Conservation (phyloP, 1,140 invertebrate genomes). For the Geopemphigus sp. region DNA sequence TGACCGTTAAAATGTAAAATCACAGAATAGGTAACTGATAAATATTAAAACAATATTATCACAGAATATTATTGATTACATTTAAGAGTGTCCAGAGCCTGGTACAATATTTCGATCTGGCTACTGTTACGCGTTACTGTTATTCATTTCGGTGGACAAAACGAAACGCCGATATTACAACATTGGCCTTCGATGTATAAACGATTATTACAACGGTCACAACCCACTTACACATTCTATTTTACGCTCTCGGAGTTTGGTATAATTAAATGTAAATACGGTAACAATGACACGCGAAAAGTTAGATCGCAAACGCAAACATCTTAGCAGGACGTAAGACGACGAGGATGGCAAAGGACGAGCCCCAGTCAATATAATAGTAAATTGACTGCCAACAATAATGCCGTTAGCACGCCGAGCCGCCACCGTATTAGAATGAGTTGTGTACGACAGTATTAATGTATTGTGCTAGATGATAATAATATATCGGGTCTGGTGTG, state of each 20-base stretch:
- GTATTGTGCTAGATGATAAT: background rate
- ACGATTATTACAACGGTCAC: background rate
- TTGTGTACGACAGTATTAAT: background rate
- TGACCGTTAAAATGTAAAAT: too few relatives aligned
- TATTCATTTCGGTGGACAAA: too few relatives aligned
- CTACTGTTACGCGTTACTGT: too few relatives aligned
- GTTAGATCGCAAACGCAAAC: conserved; percentile 23
- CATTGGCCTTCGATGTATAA: too few relatives aligned
- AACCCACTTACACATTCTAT: background rate
- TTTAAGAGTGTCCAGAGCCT: too few relatives aligned
- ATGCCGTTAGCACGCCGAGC: background rate
- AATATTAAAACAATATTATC: too few relatives aligned
- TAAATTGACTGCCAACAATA: conserved; percentile 17
- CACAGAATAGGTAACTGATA: too few relatives aligned
- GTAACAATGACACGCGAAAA: background rate
- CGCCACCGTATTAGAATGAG: conserved; percentile 8
- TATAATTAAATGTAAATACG: conserved; percentile 14
- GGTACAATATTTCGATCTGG: too few relatives aligned
- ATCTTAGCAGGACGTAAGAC: background rate
- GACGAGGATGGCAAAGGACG: background rate
- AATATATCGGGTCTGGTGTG: background rate
- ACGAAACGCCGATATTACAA: too few relatives aligned
- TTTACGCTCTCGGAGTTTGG: background rate
- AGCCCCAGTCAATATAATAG: conserved; percentile 19
- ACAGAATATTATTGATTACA: too few relatives aligned